phyloP scores from a whole-genome alignment of 1,140 invertebrate genomes.

The Mya arenaria region DNA sequence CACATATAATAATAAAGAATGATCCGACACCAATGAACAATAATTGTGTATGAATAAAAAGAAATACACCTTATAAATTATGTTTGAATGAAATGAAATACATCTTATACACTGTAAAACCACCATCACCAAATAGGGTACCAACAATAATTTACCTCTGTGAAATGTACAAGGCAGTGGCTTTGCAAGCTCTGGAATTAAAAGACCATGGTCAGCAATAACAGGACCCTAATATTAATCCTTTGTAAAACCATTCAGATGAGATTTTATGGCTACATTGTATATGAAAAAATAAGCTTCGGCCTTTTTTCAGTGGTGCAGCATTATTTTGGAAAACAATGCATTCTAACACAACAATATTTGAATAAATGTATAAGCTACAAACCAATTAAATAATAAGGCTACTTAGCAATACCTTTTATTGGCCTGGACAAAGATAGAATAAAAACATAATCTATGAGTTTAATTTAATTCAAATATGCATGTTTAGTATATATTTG shows the following conservation, averaged over 20 bases:
- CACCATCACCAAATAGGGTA: background rate
- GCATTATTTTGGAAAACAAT: background rate
- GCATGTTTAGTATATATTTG: slow-evolving; percentile 4
- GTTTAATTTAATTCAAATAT: no score
- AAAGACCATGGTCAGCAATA: no score
- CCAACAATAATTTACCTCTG: slow-evolving; percentile 65
- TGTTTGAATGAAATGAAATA: background rate
- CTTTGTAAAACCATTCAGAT: background rate
- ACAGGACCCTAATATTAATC: background rate
- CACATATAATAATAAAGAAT: background rate
- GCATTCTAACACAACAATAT: background rate
- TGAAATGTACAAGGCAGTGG: slow-evolving; percentile 84
- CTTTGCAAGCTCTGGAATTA: slow-evolving; percentile 80
- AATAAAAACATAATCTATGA: no score
- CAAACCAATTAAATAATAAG: background rate
- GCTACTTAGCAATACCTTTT: background rate
- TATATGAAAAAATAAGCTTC: background rate
- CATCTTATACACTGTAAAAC: background rate
- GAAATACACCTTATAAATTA: background rate
- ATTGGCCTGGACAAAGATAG: background rate
- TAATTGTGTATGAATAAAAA: background rate
- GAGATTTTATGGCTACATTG: background rate
- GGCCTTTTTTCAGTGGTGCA: background rate
- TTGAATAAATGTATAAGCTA: background rate
- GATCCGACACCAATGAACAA: background rate